Percentiles rank a stretch among this genome's conserved stretches.
phyloP scores from a whole-genome alignment of 2,888 invertebrate genomes.

The Latrodectus hesperus region DNA sequence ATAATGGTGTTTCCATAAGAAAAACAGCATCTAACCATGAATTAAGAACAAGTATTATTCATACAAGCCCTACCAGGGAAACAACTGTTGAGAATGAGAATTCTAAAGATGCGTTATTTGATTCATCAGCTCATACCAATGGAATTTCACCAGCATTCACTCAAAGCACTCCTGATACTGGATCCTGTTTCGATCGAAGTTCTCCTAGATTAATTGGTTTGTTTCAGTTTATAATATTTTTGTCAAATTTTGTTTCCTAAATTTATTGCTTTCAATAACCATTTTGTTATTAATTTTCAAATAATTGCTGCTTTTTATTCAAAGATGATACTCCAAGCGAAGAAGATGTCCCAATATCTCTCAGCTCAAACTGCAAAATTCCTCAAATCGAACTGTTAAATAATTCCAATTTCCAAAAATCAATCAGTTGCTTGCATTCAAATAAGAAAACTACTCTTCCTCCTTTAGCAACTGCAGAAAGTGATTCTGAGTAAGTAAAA shows the following conservation, averaged over 20 bases:
- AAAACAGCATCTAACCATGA: constrained; percentile 22
- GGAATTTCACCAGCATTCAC: constrained; percentile 22
- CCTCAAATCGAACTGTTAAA: constrained; percentile 10
- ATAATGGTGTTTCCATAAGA: constrained; percentile 3
- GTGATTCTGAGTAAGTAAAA: constrained; percentile 57
- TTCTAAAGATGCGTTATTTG: not conserved
- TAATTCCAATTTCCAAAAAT: not conserved
- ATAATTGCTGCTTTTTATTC: constrained; percentile 1
- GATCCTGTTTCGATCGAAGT: constrained; percentile 37
- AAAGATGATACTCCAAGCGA: constrained; percentile 61
- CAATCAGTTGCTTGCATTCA: constrained; percentile 3
- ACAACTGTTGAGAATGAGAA: not conserved
- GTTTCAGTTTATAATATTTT: not conserved
- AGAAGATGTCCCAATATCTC: constrained; percentile 27
- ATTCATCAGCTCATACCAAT: constrained; percentile 4
- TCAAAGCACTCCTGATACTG: constrained; percentile 34
- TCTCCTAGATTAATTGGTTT: constrained; percentile 59
- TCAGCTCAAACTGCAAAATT: constrained; percentile 13
- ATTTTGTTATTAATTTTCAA: not conserved
- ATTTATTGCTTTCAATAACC: not conserved
- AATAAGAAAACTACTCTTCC: constrained; percentile 15
- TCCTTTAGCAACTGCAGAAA: constrained; percentile 60
- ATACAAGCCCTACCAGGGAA: not conserved
- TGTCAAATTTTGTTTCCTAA: too few relatives aligned
- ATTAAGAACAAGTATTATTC: not conserved